Evolutionary conservation across 1,140 invertebrate genomes (phyloP).

Genomic region (Dreissena polymorpha): DNA sequence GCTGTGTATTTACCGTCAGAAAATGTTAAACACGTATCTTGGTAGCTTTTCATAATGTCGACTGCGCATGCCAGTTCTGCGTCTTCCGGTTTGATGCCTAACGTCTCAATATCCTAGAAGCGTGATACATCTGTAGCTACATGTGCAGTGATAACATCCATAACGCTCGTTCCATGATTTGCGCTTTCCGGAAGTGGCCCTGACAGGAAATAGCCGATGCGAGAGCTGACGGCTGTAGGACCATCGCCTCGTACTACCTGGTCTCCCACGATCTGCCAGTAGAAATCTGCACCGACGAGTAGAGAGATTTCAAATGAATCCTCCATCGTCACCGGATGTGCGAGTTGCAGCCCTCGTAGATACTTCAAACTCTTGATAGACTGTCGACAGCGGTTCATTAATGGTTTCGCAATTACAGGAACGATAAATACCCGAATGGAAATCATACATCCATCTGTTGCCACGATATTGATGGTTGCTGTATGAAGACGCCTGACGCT

Average conservation of each 20-base stretch:
- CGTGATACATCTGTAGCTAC: constrained; percentile 16
- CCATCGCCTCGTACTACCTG: constrained; percentile 29
- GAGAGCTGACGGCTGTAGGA: constrained; percentile 51
- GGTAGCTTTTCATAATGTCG: constrained; percentile 3
- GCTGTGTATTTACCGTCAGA: constrained; percentile 38
- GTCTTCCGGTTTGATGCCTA: constrained; percentile 20
- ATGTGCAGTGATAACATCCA: constrained; percentile 24
- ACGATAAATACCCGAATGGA: constrained; percentile 29
- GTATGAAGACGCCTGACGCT: not conserved
- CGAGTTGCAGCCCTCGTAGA: constrained; percentile 29
- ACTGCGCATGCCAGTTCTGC: not conserved
- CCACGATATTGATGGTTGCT: not conserved
- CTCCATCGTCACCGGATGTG: constrained; percentile 22
- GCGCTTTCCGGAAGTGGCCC: not conserved
- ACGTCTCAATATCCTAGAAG: constrained; percentile 49
- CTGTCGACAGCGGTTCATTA: too few species aligned
- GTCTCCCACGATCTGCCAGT: constrained; percentile 41
- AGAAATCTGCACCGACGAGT: constrained; percentile 45
- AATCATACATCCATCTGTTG: not conserved
- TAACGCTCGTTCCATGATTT: not conserved
- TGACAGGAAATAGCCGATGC: constrained; percentile 49
- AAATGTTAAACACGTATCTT: constrained; percentile 18
- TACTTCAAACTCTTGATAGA: too few species aligned
- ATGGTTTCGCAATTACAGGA: too few species aligned
- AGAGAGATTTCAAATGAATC: constrained; percentile 1